Evolutionary conservation across 1,140 invertebrate genomes (phyloP).

Genomic region (Lordiphosa clarofinis): DNA sequence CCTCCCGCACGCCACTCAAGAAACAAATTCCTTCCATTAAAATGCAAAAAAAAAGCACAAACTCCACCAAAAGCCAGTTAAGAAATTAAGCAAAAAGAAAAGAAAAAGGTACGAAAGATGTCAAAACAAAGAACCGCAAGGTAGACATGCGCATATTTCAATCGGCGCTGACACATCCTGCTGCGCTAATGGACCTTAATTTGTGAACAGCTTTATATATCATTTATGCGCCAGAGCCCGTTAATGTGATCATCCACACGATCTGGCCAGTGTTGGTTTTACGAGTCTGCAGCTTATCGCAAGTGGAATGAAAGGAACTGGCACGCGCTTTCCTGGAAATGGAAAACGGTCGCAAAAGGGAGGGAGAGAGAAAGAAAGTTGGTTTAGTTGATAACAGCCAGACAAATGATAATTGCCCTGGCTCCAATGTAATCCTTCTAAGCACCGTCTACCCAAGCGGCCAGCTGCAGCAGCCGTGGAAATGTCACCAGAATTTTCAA

Average conservation of each 20-base stretch:
- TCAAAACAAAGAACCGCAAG: conserved; percentile 73
- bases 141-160: conserved; percentile 74
- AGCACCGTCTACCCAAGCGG: not conserved
- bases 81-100: conserved; percentile 23
- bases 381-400: conserved; percentile 47
- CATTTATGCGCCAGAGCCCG: conserved; percentile 58
- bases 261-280: conserved; percentile 54
- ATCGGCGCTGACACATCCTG: conserved; percentile 74
- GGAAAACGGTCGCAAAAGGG: conserved; percentile 19
- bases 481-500: conserved; percentile 67
- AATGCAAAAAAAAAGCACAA: conserved; percentile 45
- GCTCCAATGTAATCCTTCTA: conserved; percentile 65
- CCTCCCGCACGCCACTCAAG: conserved; percentile 5
- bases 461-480: conserved; percentile 13
- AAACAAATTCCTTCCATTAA: conserved; percentile 64
- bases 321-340: conserved; percentile 69
- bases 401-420: conserved; percentile 74
- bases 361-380: conserved; percentile 14
- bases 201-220: conserved; percentile 78
- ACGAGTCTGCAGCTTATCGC: conserved; percentile 67
- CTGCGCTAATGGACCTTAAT: conserved; percentile 78
- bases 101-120: conserved; percentile 61
- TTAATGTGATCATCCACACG: conserved; percentile 78
- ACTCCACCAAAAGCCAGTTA: too few relatives aligned
- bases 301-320: conserved; percentile 39